Conservation (phyloP, 2,888 invertebrate genomes). For the Leptopilina myrica region DNA sequence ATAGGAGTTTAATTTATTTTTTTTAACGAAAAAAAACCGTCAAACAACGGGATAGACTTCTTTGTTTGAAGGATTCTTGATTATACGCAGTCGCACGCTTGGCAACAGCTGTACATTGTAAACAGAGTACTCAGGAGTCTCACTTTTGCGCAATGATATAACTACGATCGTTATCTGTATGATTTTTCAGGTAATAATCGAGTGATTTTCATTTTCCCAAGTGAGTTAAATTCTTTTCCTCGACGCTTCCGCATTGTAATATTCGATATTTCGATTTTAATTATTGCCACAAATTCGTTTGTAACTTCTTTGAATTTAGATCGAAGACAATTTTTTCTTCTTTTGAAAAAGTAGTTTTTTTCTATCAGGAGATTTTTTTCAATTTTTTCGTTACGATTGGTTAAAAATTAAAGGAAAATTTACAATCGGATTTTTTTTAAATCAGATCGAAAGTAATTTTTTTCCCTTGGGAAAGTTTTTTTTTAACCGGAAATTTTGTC, state of each 20-base stretch:
- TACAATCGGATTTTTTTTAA: too few relatives aligned
- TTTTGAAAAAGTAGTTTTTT: too few relatives aligned
- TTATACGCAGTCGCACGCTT: conserved; percentile 41
- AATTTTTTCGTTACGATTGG: too few relatives aligned
- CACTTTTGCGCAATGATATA: conserved; percentile 39
- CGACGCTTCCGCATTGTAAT: background rate
- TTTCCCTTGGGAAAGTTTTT: too few relatives aligned
- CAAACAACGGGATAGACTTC: conserved; percentile 44
- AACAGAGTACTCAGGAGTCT: conserved; percentile 43
- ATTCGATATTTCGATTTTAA: background rate
- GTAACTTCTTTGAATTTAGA: too few relatives aligned
- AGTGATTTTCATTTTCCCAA: background rate
- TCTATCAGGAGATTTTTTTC: too few relatives aligned
- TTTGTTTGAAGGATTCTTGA: conserved; percentile 42
- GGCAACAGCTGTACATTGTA: conserved; percentile 50
- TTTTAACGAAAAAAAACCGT: background rate
- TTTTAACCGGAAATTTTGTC: too few relatives aligned
- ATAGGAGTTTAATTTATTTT: background rate
- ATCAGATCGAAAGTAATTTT: too few relatives aligned
- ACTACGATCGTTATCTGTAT: conserved; percentile 38
- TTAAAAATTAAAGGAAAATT: too few relatives aligned
- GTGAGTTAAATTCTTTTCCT: background rate
- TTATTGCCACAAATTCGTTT: background rate
- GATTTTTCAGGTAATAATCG: conserved; percentile 32
- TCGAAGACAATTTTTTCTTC: background rate